Evolutionary conservation across 2,888 invertebrate genomes (phyloP), one percentile per base, ranked within the genome.

Genomic region (Phaedon cochleariae): DNA sequence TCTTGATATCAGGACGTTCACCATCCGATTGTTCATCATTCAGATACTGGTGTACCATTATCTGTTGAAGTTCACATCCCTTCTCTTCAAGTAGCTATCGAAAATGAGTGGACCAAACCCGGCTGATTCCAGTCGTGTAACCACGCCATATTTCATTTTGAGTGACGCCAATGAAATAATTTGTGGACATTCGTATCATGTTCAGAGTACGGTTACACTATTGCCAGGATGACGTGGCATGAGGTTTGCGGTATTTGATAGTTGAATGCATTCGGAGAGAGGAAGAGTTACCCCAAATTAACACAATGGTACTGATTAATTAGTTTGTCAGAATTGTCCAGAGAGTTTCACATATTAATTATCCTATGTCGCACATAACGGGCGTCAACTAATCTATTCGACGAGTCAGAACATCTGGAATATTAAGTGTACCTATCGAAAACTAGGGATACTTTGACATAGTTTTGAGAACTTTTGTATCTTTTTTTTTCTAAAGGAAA

Each of bases 111-210:
- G 41, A 15, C 15, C 41, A n/a, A 7, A 41, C 15, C 12, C 41
- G 15, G 15, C 41, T 41, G 41, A 41, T 41, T n/a, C 41, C 41
- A 41, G 7, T 41, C 15, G 3, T 12, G 41, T 41, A n/a, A 66
- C 68, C 66, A 64, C 63, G 66, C 62, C 65, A 72, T 73, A 71
- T 71, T 72, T 73, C 73, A 72, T 68, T 66, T 69, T 71, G 71
- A 71, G 67, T 71, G 73, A 72, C 70, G 55, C 62, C 69, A 59
- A 63, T 70, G 69, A 71, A 72, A 71, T 72, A 71, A 73, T 72
- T 73, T 68, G 72, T 70, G 73, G 70, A 65, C 73, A 63, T 70
- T 71, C 64, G 69, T 68, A 41, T 41, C 15, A 41, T 3, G 41
- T 26, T 26, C 7, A 7, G 7, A 26, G 26, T 26, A 26, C 26